These are phyloP conservation scores for Leptodactylus fuscus DNA, from an alignment of 2,113 vertebrate genomes.

Conservation along the genomic window DNA sequence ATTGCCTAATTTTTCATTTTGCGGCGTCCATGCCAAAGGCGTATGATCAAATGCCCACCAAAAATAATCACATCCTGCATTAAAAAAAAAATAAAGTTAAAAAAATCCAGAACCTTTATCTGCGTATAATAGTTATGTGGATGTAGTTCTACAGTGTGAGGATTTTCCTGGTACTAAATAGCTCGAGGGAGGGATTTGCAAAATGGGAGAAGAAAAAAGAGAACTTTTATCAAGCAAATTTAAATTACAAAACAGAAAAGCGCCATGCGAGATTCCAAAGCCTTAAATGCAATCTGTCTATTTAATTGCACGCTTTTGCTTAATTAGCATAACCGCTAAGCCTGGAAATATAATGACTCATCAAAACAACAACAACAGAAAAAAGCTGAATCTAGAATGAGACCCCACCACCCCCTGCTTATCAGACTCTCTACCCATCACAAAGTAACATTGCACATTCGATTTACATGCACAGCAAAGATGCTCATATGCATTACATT, in stretches of 20 bases:
- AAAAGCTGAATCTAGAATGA: slow-evolving; percentile 35
- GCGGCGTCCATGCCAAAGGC: background rate
- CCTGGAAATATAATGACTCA: slow-evolving; percentile 61
- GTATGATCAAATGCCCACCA: background rate
- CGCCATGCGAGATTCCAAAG: slow-evolving; percentile 57
- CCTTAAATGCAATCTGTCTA: slow-evolving; percentile 60
- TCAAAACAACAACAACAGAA: slow-evolving; percentile 54
- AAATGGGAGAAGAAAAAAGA: slow-evolving; percentile 45
- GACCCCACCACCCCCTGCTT: background rate
- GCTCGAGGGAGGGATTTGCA: slow-evolving; percentile 56
- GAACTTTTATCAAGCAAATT: slow-evolving; percentile 58
- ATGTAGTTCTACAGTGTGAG: background rate
- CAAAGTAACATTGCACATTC: background rate
- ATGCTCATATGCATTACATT: no score
- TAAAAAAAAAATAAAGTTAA: background rate
- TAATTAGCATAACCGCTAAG: slow-evolving; percentile 59
- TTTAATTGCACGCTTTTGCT: slow-evolving; percentile 60
- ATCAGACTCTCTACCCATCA: background rate
- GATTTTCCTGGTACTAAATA: slow-evolving; percentile 48
- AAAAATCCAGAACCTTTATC: slow-evolving; percentile 24
- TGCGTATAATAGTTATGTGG: slow-evolving; percentile 2
- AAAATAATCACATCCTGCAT: background rate
- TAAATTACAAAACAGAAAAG: slow-evolving; percentile 61
- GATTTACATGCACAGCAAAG: background rate
- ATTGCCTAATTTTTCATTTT: background rate